These are phyloP conservation scores for Aplysia californica DNA, from an alignment of 1,140 invertebrate genomes.

Conservation along the genomic window DNA sequence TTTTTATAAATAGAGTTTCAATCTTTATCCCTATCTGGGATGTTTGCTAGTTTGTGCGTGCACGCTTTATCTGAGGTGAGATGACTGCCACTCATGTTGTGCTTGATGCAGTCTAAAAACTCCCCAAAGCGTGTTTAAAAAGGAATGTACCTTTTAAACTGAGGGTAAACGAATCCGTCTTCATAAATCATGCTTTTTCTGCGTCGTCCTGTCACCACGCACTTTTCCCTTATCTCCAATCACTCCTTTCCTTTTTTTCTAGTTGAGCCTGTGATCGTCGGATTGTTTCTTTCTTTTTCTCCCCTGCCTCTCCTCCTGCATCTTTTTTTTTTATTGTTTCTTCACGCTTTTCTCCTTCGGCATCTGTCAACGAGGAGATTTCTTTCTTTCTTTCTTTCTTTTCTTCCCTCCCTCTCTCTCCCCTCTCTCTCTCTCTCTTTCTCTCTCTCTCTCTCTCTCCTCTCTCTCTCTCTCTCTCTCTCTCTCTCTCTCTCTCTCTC, in stretches of 20 bases:
- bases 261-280: neutral
- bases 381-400: slow-evolving; percentile 15
- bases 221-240: neutral
- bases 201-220: neutral
- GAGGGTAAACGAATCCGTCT: neutral
- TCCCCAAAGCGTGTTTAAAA: neutral
- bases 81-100: neutral
- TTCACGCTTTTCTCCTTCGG: neutral
- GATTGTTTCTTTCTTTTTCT: neutral
- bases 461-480: slow-evolving; percentile 7
- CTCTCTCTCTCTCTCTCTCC: slow-evolving; percentile 20
- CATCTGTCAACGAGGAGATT: neutral
- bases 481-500: too few species aligned
- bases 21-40: too few species aligned
- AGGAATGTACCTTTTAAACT: neutral
- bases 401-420: neutral
- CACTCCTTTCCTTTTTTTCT: neutral
- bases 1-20: too few species aligned
- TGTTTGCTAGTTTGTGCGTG: too few species aligned
- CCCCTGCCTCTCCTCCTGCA: neutral
- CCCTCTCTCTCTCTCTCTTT: slow-evolving; percentile 11
- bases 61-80: too few species aligned
- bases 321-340: neutral
- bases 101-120: neutral
- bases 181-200: neutral